Evolutionary conservation across 2,888 invertebrate genomes (phyloP).

Genomic region (Lordiphosa andalusiaca): DNA sequence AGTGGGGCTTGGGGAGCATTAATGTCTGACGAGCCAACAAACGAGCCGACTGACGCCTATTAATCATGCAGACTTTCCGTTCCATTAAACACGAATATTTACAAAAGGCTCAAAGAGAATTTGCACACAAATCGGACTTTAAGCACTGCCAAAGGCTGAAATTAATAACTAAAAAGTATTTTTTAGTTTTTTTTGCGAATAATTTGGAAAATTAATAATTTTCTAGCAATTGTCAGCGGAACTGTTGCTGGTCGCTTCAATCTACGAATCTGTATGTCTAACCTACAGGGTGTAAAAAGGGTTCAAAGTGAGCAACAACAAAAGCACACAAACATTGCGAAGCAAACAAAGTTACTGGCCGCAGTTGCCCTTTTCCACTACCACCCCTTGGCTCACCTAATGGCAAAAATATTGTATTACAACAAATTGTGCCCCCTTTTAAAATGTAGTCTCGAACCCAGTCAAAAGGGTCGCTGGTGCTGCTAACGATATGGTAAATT

Average conservation of each 20-base stretch:
- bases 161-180: no score
- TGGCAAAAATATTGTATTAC: constrained; percentile 74
- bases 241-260: no score
- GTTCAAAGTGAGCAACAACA: constrained; percentile 36
- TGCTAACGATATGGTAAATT: constrained; percentile 74
- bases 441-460: constrained; percentile 28
- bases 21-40: constrained; percentile 68
- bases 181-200: no score
- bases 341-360: constrained; percentile 58
- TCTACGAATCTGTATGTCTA: background rate
- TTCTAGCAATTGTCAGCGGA: no score
- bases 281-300: constrained; percentile 19
- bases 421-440: constrained; percentile 57
- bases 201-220: no score
- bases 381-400: constrained; percentile 35
- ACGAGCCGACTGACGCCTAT: constrained; percentile 69
- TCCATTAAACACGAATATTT: constrained; percentile 69
- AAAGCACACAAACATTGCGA: constrained; percentile 40
- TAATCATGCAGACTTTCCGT: constrained; percentile 72
- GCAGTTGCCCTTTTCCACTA: constrained; percentile 2
- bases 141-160: no score
- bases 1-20: constrained; percentile 26
- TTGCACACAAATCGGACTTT: constrained; percentile 7
- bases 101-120: constrained; percentile 26
- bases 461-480: constrained; percentile 46